Base-by-base conservation (phyloP, 2,113 vertebrate genomes). In the Archocentrus centrarchus region DNA sequence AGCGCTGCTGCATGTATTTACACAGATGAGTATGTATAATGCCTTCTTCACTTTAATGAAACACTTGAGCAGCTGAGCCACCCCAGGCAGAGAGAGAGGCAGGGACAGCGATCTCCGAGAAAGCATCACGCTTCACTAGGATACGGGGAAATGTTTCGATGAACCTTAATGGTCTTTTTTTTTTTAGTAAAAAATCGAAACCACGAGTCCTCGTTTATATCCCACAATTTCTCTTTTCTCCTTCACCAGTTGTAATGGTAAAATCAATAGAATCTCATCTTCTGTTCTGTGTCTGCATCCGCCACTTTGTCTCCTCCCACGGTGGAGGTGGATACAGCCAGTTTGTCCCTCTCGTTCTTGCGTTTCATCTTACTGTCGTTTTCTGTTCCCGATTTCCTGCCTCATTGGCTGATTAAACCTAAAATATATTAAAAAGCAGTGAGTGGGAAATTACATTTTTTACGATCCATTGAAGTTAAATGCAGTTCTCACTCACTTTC, bases 171-270 rank as follows among this genome's bases (percentile, higher is more conserved):
- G 68, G 3, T 53, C 17, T 50, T 63, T 82, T 66, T 82, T 50
- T 63, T 84, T 66, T 82, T 57, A 59, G 39, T 86, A 24, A 57
- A 60, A 64, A 47, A 66, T 75, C n/a, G 11, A n/a, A 83, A 85
- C 86, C 84, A 77, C 79, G 79, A 53, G 20, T 79, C 73, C 66
- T 64, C 73, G 68, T 61, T 85, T 81, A 24, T 24, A 24, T 24
- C 24, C 24, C 80, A 82, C 66, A 70, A 90, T 81, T 90, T 68
- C 39, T 18, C 11, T 66, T 66, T 66, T 80, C 79, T 27, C 20
- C 83, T 84, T 62, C 47, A 27, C 55, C 88, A 44, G 15, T 55
- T 81, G 32, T 75, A 10, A 86, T 84, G 80, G 75, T 82, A 75
- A 88, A 86, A 88, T 77, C 64, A 77, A 62, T 79, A 41, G 24